Conservation (phyloP, 1,140 invertebrate genomes). For the Sarcophaga peregrina region DNA sequence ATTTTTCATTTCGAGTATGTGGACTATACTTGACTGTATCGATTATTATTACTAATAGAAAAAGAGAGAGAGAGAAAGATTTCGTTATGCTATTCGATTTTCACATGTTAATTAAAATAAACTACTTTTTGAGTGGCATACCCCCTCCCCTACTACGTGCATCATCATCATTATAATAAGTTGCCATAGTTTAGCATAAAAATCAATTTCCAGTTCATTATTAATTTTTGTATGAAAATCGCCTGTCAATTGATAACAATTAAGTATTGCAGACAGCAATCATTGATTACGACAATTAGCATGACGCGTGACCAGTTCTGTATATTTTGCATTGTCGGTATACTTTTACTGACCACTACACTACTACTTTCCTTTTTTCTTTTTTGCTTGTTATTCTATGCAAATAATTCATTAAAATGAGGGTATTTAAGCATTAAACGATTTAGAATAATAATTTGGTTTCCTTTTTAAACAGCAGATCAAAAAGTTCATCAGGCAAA, state of each 20-base stretch:
- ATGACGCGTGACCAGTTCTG: constrained; percentile 28
- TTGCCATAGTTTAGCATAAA: constrained; percentile 7
- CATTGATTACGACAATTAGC: constrained; percentile 39
- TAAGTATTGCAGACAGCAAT: background rate
- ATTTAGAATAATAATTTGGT: background rate
- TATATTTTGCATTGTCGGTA: background rate
- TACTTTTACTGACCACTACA: background rate
- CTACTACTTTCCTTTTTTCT: background rate
- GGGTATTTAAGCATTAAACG: background rate
- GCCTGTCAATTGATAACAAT: constrained; percentile 32
- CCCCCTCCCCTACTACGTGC: background rate
- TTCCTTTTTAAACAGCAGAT: background rate
- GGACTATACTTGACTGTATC: constrained; percentile 8
- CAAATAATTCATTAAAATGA: constrained; percentile 11
- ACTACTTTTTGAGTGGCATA: background rate
- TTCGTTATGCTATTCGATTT: constrained; percentile 7
- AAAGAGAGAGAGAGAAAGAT: too few relatives aligned
- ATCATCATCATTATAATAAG: too few relatives aligned
- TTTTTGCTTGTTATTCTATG: constrained; percentile 1
- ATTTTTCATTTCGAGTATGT: constrained; percentile 34
- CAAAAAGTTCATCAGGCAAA: constrained; percentile 13
- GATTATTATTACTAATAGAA: background rate
- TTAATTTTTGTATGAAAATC: constrained; percentile 30
- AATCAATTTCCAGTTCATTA: background rate
- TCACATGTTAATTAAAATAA: constrained; percentile 11